Conservation (phyloP, 2,888 invertebrate genomes). For the Ormyrus nitidulus region DNA sequence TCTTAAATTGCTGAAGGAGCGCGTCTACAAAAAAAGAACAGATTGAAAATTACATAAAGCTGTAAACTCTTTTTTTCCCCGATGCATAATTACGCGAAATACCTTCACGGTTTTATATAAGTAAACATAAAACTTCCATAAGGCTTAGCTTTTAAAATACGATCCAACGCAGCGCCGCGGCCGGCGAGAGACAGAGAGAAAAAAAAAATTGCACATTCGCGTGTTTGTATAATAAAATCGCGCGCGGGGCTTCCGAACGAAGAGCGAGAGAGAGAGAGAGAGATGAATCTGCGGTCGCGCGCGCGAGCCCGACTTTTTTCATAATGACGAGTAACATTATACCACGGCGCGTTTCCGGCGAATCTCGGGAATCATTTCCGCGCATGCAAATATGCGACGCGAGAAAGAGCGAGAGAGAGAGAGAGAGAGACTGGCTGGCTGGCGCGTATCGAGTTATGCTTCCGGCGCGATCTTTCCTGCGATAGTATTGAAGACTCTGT, state of each 20-base stretch:
- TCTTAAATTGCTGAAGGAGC: too few relatives aligned
- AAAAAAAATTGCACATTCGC: conserved; percentile 39
- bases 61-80: conserved; percentile 16
- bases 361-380: conserved; percentile 69
- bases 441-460: conserved; percentile 60
- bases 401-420: conserved; percentile 58
- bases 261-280: conserved; percentile 23
- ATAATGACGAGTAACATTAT: conserved; percentile 53
- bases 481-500: conserved; percentile 56
- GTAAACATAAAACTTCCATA: conserved; percentile 44
- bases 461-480: conserved; percentile 66
- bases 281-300: conserved; percentile 51
- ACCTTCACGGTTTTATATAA: conserved; percentile 42
- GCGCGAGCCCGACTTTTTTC: conserved; percentile 18
- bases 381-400: conserved; percentile 72
- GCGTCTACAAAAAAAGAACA: neutral
- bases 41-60: conserved; percentile 13
- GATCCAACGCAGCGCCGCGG: conserved; percentile 12
- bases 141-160: conserved; percentile 44
- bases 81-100: conserved; percentile 23
- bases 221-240: conserved; percentile 32
- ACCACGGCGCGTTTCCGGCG: conserved; percentile 58
- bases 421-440: neutral
- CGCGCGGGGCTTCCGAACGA: conserved; percentile 11
- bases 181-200: neutral